Evolutionary conservation across 2,113 vertebrate species (phyloP).

Genomic region (Cavia aperea): DNA sequence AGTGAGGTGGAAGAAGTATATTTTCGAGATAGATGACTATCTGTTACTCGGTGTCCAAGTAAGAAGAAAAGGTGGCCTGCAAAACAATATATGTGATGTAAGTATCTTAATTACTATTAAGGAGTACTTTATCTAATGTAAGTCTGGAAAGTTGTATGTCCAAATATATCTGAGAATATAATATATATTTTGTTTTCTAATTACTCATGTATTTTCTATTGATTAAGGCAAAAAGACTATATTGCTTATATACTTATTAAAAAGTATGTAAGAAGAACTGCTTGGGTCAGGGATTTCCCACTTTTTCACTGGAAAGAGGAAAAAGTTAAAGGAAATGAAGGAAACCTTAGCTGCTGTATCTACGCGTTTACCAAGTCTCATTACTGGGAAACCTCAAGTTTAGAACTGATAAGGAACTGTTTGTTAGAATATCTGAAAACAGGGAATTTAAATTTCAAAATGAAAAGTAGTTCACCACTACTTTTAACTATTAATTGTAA

Average conservation of each 20-base stretch:
- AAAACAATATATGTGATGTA: background rate
- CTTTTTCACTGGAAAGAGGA: background rate
- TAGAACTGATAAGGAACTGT: background rate
- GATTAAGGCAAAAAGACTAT: background rate
- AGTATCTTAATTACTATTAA: background rate
- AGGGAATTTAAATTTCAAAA: slow-evolving; percentile 14
- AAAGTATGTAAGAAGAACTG: background rate
- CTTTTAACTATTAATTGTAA: background rate
- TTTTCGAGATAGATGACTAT: background rate
- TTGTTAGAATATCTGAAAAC: background rate
- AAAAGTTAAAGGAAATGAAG: background rate
- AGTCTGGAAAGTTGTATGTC: background rate
- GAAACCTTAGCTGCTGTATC: background rate
- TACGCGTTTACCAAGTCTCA: background rate
- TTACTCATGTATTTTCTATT: slow-evolving; percentile 1
- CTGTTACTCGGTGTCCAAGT: background rate
- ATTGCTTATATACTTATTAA: background rate
- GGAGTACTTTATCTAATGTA: background rate
- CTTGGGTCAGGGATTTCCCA: background rate
- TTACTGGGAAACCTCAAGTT: background rate
- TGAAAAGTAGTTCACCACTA: background rate
- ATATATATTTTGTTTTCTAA: slow-evolving; percentile 22
- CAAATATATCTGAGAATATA: background rate
- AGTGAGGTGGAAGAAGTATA: background rate
- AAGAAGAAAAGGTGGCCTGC: background rate